These are phyloP conservation scores for Cheilosia vulpina DNA, from an alignment of 2,888 invertebrate genomes.

Conservation along the genomic window DNA sequence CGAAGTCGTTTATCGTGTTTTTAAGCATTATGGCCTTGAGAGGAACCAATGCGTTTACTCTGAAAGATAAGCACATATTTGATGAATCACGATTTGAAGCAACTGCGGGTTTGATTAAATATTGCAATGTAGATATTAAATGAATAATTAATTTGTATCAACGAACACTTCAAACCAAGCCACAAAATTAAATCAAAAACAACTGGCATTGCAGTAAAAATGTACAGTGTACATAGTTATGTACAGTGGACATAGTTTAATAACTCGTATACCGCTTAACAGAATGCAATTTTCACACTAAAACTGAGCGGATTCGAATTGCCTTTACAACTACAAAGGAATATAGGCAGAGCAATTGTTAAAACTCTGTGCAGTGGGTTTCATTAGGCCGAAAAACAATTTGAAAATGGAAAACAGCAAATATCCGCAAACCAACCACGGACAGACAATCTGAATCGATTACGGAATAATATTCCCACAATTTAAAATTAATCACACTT, in stretches of 20 bases:
- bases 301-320: neutral
- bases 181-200: too few relatives aligned
- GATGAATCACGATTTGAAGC: too few relatives aligned
- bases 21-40: too few relatives aligned
- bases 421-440: constrained; percentile 23
- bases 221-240: too few relatives aligned
- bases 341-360: neutral
- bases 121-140: too few relatives aligned
- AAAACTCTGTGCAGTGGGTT: constrained; percentile 13
- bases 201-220: neutral
- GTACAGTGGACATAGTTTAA: neutral
- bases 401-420: constrained; percentile 31
- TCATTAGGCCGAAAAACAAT: constrained; percentile 29
- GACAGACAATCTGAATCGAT: constrained; percentile 46
- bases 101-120: too few relatives aligned
- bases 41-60: too few relatives aligned
- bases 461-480: constrained; percentile 47
- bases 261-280: neutral
- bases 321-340: neutral
- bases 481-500: constrained; percentile 68
- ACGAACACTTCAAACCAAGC: too few relatives aligned
- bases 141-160: neutral
- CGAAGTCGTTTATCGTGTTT: too few relatives aligned
- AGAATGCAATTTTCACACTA: constrained; percentile 30
- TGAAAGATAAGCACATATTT: too few relatives aligned